These are phyloP conservation scores for Pseudorasbora parva DNA, from an alignment of 2,113 vertebrate genomes.

Conservation along the genomic window DNA sequence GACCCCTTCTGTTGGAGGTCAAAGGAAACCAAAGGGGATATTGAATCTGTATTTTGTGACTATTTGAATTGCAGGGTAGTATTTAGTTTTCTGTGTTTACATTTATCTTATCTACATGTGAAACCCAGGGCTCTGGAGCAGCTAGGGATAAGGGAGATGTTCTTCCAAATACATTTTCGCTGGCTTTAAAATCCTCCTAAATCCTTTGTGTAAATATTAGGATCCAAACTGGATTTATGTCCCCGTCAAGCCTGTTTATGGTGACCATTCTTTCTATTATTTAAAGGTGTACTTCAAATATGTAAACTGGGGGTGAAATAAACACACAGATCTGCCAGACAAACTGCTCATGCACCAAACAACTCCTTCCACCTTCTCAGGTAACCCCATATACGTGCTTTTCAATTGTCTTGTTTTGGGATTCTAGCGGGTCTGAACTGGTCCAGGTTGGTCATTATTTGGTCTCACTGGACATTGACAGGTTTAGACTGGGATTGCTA, in stretches of 20 bases:
- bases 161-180: conserved; percentile 15
- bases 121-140: conserved; percentile 63
- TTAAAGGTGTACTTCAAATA: conserved; percentile 62
- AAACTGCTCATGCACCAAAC: conserved; percentile 32
- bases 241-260: conserved; percentile 67
- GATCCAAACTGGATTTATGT: conserved; percentile 50
- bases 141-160: conserved; percentile 60
- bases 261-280: conserved; percentile 63
- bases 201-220: conserved; percentile 6
- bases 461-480: neutral
- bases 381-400: neutral
- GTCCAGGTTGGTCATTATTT: neutral
- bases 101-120: conserved; percentile 61
- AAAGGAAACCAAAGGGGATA: conserved; percentile 59
- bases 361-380: neutral
- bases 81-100: conserved; percentile 55
- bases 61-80: conserved; percentile 38
- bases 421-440: neutral
- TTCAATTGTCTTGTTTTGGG: too few species aligned
- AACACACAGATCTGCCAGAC: conserved; percentile 52
- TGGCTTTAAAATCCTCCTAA: conserved; percentile 21
- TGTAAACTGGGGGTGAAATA: conserved; percentile 53
- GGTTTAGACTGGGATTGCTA: neutral
- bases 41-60: conserved; percentile 52
- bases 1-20: conserved; percentile 18